Percentiles rank a stretch among this genome's conserved stretches.
phyloP scores from a whole-genome alignment of 2,113 vertebrate species.

The Salvelinus alpinus region DNA sequence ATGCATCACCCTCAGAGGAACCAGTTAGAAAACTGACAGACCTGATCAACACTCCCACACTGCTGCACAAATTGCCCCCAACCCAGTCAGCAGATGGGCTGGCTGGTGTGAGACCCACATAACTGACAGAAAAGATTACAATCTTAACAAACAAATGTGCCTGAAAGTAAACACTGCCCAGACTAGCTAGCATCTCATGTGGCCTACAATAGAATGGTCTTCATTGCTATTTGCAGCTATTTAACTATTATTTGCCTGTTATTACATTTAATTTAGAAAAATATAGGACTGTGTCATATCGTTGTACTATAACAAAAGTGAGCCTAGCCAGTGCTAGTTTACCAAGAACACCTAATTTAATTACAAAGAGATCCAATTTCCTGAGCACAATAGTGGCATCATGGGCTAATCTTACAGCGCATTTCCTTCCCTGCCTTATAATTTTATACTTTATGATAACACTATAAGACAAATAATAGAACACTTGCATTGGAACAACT shows the following conservation, averaged over 20 bases:
- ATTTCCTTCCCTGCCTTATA: not conserved
- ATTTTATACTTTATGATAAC: not conserved
- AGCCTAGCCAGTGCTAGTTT: not conserved
- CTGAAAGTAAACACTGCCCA: not conserved
- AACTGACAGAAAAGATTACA: conserved; percentile 15
- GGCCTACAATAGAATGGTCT: not conserved
- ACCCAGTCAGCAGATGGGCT: conserved; percentile 12
- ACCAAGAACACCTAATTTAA: conserved; percentile 12
- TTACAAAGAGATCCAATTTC: conserved; percentile 23
- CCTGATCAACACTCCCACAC: conserved; percentile 17
- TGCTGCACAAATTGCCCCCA: conserved; percentile 14
- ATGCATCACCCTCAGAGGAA: conserved; percentile 7
- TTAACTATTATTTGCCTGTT: not conserved
- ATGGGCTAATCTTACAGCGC: too few species aligned
- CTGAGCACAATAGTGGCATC: not conserved
- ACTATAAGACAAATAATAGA: too few species aligned
- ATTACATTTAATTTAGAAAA: not conserved
- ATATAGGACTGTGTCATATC: not conserved
- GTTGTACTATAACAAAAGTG: conserved; percentile 1
- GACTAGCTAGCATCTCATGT: not conserved
- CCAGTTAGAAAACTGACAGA: conserved; percentile 17
- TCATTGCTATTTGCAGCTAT: not conserved
- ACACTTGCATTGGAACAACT: too few species aligned
- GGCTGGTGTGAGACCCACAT: conserved; percentile 11
- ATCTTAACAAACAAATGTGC: conserved; percentile 10